Evolutionary conservation across 2,888 invertebrate genomes (phyloP).

Genomic region (Bibio marci): DNA sequence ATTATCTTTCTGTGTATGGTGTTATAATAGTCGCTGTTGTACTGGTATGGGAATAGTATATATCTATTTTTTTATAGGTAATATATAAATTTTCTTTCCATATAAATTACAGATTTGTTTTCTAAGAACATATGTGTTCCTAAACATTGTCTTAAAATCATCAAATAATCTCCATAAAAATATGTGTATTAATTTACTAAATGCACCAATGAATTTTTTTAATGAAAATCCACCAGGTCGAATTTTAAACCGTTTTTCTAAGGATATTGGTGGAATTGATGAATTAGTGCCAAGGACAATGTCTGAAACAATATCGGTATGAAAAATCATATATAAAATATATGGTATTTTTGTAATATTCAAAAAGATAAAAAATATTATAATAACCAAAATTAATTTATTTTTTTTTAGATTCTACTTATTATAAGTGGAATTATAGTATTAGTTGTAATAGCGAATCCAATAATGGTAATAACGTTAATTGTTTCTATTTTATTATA

Average conservation of each 20-base stretch:
- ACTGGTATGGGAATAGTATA: conserved; percentile 11
- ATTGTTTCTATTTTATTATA: conserved; percentile 45
- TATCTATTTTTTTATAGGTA: too few relatives aligned
- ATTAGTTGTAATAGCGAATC: conserved; percentile 52
- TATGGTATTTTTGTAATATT: conserved; percentile 22
- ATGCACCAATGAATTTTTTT: conserved; percentile 70
- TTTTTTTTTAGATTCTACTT: conserved; percentile 33
- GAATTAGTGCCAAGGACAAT: conserved; percentile 35
- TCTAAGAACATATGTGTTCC: conserved; percentile 33
- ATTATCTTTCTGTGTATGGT: conserved; percentile 27
- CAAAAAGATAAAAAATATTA: too few relatives aligned
- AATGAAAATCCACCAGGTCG: conserved; percentile 65
- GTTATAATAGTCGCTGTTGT: conserved; percentile 17
- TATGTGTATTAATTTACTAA: conserved; percentile 65
- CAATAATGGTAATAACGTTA: conserved; percentile 47
- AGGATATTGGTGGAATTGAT: conserved; percentile 49
- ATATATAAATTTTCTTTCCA: too few relatives aligned
- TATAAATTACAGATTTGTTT: too few relatives aligned
- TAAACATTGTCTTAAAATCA: conserved; percentile 57
- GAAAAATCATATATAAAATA: too few relatives aligned
- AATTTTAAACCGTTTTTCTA: conserved; percentile 59
- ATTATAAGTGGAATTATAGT: conserved; percentile 61
- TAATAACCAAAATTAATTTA: conserved; percentile 29
- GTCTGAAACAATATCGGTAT: conserved; percentile 31
- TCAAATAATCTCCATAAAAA: conserved; percentile 60